Evolutionary conservation across 2,888 invertebrate genomes (phyloP), one percentile per base, ranked within the genome.

Genomic region (Syrphus vitripennis): DNA sequence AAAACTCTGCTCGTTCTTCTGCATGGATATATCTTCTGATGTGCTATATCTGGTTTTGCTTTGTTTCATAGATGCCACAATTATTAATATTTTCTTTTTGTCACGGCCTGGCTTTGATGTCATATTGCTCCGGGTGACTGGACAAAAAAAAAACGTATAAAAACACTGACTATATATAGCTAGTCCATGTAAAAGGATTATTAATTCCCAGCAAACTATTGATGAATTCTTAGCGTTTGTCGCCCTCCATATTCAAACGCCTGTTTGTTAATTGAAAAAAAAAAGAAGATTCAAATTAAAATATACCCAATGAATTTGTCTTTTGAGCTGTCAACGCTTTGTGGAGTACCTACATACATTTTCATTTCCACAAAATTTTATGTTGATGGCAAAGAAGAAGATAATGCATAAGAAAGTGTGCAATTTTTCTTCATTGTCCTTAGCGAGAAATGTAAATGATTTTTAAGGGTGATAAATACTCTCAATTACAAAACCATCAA

Each of bases 381-480:
- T 57, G 2, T 34, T 4, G 12, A 6, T n/a, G 57, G 12, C 34
- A 7, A 34, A 19, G 21, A 19, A 6, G 6, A n/a, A 9, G 4
- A n/a, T n/a, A 10, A 50, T 14, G 4, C 37, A 19, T 21, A 59
- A 37, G 57, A 57, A 37, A 57, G 55, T 78, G 78, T 80, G 75
- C 79, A 80, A 84, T 84, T 57, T 80, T 67, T 84, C 71, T 84
- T 84, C 75, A 76, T 84, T 80, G 26, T 31, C 21, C 57, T 14
- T 40, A 63, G 26, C 21, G 70, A 70, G 63, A 75, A 75, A 75
- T 67, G 29, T 80, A 84, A 84, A 84, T 80, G 80, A 80, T 84
- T 80, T 69, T 71, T 80, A 84, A 84, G 79, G 75, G 80, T 80
- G 83, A 79, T 83, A 79, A 79, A 75, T 79, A 65, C 57, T 79